These are phyloP conservation scores for Limnephilus auricula DNA, from an alignment of 2,888 invertebrate genomes.

Conservation along the genomic window DNA sequence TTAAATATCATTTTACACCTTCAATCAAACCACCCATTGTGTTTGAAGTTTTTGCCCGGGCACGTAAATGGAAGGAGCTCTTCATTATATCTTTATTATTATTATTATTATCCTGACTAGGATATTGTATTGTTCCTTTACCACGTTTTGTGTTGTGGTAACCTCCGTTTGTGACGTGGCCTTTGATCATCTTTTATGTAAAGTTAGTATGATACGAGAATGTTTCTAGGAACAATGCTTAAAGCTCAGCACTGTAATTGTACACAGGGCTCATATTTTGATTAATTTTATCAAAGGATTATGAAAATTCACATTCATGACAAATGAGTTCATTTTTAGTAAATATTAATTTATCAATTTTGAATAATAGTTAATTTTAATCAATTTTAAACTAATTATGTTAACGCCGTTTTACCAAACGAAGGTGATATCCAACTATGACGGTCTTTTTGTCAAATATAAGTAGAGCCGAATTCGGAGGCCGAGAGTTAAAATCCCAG, in stretches of 20 bases:
- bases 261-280: neutral
- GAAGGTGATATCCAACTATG: too few species aligned
- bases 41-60: slow-evolving; percentile 56
- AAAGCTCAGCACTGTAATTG: too few species aligned
- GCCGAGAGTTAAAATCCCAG: too few species aligned
- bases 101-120: neutral
- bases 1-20: slow-evolving; percentile 66
- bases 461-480: too few species aligned
- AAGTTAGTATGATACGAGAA: neutral
- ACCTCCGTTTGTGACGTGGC: slow-evolving; percentile 6
- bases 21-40: slow-evolving; percentile 65
- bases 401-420: too few species aligned
- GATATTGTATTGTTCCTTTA: neutral
- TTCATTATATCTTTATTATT: slow-evolving; percentile 41
- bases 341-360: too few species aligned
- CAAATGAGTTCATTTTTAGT: too few species aligned
- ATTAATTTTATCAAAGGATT: neutral
- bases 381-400: too few species aligned
- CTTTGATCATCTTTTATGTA: neutral
- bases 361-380: too few species aligned
- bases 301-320: too few species aligned
- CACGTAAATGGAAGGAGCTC: slow-evolving; percentile 54
- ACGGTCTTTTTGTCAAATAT: too few species aligned
- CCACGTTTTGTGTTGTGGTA: neutral
- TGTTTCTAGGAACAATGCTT: too few species aligned